Percentiles rank a stretch among this genome's conserved stretches.
phyloP scores from a whole-genome alignment of 2,888 invertebrate species.

The Rhamnusium bicolor region DNA sequence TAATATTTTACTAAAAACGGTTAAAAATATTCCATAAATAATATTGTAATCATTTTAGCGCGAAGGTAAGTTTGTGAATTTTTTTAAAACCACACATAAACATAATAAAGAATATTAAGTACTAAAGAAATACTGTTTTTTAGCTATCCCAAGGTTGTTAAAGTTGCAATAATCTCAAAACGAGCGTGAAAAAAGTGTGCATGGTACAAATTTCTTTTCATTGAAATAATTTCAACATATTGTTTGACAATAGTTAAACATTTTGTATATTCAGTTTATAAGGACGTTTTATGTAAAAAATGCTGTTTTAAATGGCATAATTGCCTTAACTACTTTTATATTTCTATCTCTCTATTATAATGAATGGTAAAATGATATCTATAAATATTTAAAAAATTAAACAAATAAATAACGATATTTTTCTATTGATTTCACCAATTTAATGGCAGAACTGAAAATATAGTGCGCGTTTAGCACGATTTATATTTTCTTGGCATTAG shows the following conservation, averaged over 20 bases:
- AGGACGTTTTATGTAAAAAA: background rate
- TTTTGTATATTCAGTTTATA: background rate
- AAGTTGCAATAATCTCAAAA: background rate
- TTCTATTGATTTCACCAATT: too few species aligned
- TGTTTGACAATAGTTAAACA: slow-evolving; percentile 31
- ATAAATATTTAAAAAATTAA: too few species aligned
- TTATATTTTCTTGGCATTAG: too few species aligned
- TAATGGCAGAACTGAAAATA: too few species aligned
- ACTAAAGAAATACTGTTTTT: slow-evolving; percentile 2
- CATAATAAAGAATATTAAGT: slow-evolving; percentile 8
- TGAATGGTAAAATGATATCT: too few species aligned
- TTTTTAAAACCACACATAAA: background rate
- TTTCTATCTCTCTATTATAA: too few species aligned
- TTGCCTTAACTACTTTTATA: background rate
- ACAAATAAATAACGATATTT: too few species aligned
- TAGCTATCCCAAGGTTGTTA: background rate
- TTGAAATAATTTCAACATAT: slow-evolving; percentile 28
- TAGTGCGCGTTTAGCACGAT: too few species aligned
- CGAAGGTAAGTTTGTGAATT: background rate
- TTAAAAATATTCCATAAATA: background rate
- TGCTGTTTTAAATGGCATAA: background rate
- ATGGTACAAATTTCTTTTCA: slow-evolving; percentile 16
- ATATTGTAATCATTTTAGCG: background rate
- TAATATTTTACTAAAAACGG: background rate
- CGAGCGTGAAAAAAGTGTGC: slow-evolving; percentile 18